Evolutionary conservation across 2,888 invertebrate genomes (phyloP), one percentile per base, ranked within the genome.

Genomic region (Rhopalosiphum nymphaeae): DNA sequence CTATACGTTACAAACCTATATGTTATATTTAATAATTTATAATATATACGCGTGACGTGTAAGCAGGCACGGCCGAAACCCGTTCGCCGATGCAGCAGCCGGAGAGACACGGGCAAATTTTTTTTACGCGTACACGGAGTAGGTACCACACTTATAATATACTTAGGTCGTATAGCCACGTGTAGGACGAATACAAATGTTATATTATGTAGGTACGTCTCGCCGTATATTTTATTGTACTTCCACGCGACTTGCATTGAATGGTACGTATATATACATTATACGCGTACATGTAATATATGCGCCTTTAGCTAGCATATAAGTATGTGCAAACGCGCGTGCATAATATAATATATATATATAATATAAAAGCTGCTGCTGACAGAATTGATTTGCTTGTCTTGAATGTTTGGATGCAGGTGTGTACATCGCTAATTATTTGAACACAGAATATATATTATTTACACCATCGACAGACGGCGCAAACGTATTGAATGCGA

Each of bases 141-240:
- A 36, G 78, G 36, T 21, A 78, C 78, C 78, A 78, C 78, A 78
- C 36, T 78, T 78, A 78, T 78, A 57, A 26, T 57, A 78, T 78
- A 78, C 78, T 78, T 78, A 36, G 36, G 36, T 78, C 78, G 78
- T 78, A 78, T 78, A 25, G 9, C 78, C 78, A 78, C 78, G 78
- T 78, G 78, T 78, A 78, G 78, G 78, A 78, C 78, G 78, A 36
- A 78, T 78, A 78, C 78, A 78, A 78, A 78, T 78, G 21, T 36
- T 36, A 78, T 25, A 36, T 21, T 36, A 78, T 78, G 36, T 78
- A 78, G 21, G 78, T 78, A 78, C 36, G 78, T 78, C 78, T 78
- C 36, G 36, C 78, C 78, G 36, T 78, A 36, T 78, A 78, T 78
- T 78, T 78, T 78, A 78, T 78, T 78, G 78, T 78, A 78, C 78